A percentile compares a stretch with the other conserved stretches of the same genome.
Conservation (phyloP, 2,113 vertebrate genomes). For the Chaetodon trifascialis region DNA sequence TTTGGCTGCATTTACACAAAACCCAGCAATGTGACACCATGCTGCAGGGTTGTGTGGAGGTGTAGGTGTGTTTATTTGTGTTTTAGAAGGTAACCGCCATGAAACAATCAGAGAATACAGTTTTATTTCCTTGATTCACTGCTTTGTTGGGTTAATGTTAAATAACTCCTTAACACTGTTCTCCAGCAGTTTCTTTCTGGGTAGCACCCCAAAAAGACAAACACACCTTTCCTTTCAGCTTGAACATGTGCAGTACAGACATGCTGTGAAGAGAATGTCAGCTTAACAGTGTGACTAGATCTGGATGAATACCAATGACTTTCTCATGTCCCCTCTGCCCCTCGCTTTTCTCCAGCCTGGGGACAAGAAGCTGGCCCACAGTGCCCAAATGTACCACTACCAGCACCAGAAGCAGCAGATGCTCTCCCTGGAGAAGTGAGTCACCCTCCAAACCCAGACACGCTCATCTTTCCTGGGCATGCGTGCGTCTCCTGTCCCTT, state of each 20-base stretch:
- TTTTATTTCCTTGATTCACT: too few relatives aligned
- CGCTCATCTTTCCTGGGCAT: neutral
- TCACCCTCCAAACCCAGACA: conserved; percentile 3
- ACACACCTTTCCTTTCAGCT: neutral
- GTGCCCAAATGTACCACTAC: conserved; percentile 96
- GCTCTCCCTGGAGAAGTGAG: conserved; percentile 94
- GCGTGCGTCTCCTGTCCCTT: neutral
- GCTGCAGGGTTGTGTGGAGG: too few relatives aligned
- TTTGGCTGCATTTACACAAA: too few relatives aligned
- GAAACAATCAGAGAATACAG: too few relatives aligned
- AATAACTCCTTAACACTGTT: too few relatives aligned
- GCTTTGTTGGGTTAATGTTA: too few relatives aligned
- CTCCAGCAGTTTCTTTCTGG: too few relatives aligned
- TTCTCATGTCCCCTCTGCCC: conserved; percentile 4
- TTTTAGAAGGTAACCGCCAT: too few relatives aligned
- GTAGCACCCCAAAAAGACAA: neutral
- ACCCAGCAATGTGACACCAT: too few relatives aligned
- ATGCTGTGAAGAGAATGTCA: neutral
- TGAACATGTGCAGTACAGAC: conserved; percentile 6
- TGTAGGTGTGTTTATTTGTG: too few relatives aligned
- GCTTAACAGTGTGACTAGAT: neutral
- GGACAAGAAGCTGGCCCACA: conserved; percentile 93
- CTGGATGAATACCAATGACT: neutral
- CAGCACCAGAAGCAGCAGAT: conserved; percentile 98
- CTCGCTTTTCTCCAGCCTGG: conserved; percentile 83